Evolutionary conservation across 2,888 invertebrate species (phyloP).

Genomic region (Eristalinus sepulchralis): DNA sequence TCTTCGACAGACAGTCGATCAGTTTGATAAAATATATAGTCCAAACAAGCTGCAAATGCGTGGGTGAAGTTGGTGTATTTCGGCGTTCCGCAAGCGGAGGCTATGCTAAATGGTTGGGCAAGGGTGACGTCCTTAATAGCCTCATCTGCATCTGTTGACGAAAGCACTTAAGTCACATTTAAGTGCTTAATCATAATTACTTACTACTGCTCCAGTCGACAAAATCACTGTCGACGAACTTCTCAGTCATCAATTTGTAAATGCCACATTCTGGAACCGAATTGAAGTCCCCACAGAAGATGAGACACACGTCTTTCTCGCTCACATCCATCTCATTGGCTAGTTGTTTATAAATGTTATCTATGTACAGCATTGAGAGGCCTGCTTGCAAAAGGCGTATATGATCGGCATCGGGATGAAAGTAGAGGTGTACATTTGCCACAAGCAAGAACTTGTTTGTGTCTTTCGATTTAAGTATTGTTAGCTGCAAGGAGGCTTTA

Average conservation of each 20-base stretch:
- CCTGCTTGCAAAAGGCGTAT: conserved; percentile 93
- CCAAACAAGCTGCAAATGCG: conserved; percentile 92
- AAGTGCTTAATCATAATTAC: conserved; percentile 75
- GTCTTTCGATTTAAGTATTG: conserved; percentile 83
- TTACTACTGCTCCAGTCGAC: conserved; percentile 91
- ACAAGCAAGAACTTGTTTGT: conserved; percentile 84
- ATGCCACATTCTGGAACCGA: conserved; percentile 92
- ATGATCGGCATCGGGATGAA: conserved; percentile 94
- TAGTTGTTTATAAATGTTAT: conserved; percentile 82
- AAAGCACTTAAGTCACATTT: neutral
- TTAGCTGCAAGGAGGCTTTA: conserved; percentile 77
- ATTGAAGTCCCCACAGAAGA: conserved; percentile 97
- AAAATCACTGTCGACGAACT: conserved; percentile 84
- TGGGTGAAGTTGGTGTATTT: conserved; percentile 92
- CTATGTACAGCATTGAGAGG: conserved; percentile 87
- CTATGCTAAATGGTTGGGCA: conserved; percentile 84
- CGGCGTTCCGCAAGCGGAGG: conserved; percentile 92
- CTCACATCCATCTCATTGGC: conserved; percentile 71
- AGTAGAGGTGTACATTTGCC: conserved; percentile 96
- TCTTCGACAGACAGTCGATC: conserved; percentile 84
- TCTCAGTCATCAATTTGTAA: conserved; percentile 88
- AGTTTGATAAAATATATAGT: conserved; percentile 93
- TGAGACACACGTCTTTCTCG: conserved; percentile 83
- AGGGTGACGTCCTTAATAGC: conserved; percentile 85
- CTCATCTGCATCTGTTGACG: conserved; percentile 84